Percentiles rank a stretch among this genome's conserved stretches.
These are phyloP conservation scores for Rhodeus uyekii DNA, from an alignment of 2,797 vertebrate genomes.

Conservation along the genomic window DNA sequence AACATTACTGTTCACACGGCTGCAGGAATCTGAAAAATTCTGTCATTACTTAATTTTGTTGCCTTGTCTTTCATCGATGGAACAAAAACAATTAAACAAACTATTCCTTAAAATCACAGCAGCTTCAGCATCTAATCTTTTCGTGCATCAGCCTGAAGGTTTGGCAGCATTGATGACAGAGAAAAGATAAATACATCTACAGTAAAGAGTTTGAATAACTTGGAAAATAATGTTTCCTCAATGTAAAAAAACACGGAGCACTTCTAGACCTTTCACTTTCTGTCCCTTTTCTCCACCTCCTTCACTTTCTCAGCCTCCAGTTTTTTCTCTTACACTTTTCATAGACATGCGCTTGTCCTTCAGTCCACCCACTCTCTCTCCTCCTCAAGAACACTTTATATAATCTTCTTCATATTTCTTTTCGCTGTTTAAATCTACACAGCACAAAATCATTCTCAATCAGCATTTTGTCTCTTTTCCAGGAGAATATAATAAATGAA, in stretches of 20 bases:
- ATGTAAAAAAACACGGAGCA: conserved; percentile 10
- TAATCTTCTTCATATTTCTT: conserved; percentile 28
- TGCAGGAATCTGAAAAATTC: background rate
- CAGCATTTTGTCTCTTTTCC: background rate
- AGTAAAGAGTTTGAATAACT: background rate
- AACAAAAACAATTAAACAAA: background rate
- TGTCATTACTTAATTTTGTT: background rate
- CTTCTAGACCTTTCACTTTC: conserved; percentile 14
- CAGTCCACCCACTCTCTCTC: conserved; percentile 40
- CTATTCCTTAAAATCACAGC: background rate
- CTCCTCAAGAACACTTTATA: conserved; percentile 26
- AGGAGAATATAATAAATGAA: background rate
- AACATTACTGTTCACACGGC: conserved; percentile 9
- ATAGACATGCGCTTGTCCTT: conserved; percentile 11
- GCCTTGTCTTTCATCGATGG: background rate
- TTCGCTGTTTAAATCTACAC: background rate
- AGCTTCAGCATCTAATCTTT: background rate
- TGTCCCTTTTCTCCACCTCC: conserved; percentile 15
- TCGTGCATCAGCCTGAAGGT: background rate
- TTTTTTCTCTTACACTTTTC: conserved; percentile 24
- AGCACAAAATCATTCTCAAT: background rate
- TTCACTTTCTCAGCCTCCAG: conserved; percentile 28
- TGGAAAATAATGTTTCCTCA: background rate
- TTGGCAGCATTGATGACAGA: background rate
- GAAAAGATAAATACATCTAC: background rate